Conservation (phyloP, 1,140 invertebrate species). For the Armadillidium nasatum region DNA sequence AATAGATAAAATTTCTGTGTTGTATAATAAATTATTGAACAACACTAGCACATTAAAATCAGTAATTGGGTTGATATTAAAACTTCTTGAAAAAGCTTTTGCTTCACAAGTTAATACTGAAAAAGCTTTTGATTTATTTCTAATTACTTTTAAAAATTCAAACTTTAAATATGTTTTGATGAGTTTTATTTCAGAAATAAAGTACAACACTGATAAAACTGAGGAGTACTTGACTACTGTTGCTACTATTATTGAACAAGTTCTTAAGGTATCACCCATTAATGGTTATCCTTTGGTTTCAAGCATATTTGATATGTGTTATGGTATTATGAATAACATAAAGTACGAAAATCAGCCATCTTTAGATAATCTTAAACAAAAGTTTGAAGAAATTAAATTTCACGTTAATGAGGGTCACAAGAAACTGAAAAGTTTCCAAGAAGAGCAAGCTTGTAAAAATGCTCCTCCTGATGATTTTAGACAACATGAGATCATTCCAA, state of each 20-base stretch:
- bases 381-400: neutral
- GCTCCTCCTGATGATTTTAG: conserved; percentile 37
- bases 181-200: conserved; percentile 1
- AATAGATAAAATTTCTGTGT: neutral
- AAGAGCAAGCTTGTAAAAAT: neutral
- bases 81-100: neutral
- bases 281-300: neutral
- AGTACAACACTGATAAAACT: neutral
- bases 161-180: neutral
- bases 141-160: neutral
- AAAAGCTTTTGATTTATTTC: neutral
- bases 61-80: neutral
- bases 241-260: neutral
- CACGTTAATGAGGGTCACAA: neutral
- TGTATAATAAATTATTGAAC: neutral
- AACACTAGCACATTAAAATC: neutral
- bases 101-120: neutral
- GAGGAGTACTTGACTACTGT: neutral
- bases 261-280: neutral
- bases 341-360: neutral
- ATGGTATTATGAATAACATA: neutral
- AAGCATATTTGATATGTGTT: neutral
- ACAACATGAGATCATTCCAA: conserved; percentile 31
- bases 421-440: neutral
- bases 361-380: neutral